These are phyloP conservation scores for Scaptomyza montana DNA, from an alignment of 1,140 invertebrate genomes.

Conservation along the genomic window DNA sequence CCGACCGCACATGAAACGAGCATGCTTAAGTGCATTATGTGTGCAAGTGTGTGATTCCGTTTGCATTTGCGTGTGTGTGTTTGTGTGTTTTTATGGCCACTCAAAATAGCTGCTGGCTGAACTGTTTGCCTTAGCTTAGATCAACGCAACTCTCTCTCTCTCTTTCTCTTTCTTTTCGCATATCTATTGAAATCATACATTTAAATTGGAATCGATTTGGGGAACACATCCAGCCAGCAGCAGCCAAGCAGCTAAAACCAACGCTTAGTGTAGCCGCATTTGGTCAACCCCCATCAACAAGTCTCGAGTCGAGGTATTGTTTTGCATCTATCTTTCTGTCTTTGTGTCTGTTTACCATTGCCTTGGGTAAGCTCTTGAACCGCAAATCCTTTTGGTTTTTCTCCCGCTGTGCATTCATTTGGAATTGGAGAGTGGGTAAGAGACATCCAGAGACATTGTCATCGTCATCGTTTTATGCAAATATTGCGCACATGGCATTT, in stretches of 20 bases:
- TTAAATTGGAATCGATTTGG: conserved; percentile 72
- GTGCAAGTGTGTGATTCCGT: conserved; percentile 22
- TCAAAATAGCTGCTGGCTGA: conserved; percentile 21
- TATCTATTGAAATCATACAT: conserved; percentile 67
- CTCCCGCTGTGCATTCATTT: conserved; percentile 40
- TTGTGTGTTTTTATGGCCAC: conserved; percentile 22
- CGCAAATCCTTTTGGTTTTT: conserved; percentile 58
- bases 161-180: background rate
- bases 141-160: conserved; percentile 5
- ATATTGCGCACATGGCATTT: conserved; percentile 52
- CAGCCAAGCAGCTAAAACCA: conserved; percentile 16
- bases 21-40: conserved; percentile 66
- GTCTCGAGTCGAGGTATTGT: conserved; percentile 33
- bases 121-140: conserved; percentile 9
- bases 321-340: background rate
- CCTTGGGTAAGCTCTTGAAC: conserved; percentile 58
- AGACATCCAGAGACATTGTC: conserved; percentile 40
- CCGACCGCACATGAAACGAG: conserved; percentile 13
- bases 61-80: conserved; percentile 14
- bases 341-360: background rate
- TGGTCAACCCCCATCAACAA: conserved; percentile 75
- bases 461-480: conserved; percentile 61
- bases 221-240: background rate
- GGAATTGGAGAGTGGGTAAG: conserved; percentile 8
- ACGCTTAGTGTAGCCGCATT: conserved; percentile 21